Conservation (phyloP, 2,888 invertebrate genomes). For the Mamestra brassicae region DNA sequence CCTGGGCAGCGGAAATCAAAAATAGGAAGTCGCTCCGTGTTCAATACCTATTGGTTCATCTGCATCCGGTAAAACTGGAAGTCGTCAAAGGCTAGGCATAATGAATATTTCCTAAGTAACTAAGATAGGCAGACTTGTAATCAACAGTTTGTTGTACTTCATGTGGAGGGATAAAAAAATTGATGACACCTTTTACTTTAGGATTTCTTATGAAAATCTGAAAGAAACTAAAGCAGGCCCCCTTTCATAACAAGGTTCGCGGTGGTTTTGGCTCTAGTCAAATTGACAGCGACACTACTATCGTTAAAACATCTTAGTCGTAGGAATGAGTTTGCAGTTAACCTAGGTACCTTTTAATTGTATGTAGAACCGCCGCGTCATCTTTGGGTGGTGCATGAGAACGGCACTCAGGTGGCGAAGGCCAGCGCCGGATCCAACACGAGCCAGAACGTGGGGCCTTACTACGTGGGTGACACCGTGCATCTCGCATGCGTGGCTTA, state of each 20-base stretch:
- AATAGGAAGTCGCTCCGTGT: neutral
- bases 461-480: conserved; percentile 95
- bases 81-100: neutral
- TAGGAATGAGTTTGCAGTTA: neutral
- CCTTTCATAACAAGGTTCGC: neutral
- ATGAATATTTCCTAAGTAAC: neutral
- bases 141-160: neutral
- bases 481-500: conserved; percentile 96
- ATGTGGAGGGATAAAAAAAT: neutral
- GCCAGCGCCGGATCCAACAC: conserved; percentile 90
- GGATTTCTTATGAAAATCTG: neutral
- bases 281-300: neutral
- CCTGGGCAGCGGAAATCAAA: neutral
- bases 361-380: conserved; percentile 94
- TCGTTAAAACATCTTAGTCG: neutral
- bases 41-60: neutral
- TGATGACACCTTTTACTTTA: neutral
- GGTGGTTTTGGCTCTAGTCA: no score
- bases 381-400: conserved; percentile 95
- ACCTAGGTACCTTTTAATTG: conserved; percentile 2
- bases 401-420: conserved; percentile 93
- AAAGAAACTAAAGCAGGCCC: neutral
- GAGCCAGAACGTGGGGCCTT: conserved; percentile 93
- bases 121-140: neutral
- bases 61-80: neutral